phyloP scores from a whole-genome alignment of 2,113 vertebrate species.

The Dicaeum eximium region DNA sequence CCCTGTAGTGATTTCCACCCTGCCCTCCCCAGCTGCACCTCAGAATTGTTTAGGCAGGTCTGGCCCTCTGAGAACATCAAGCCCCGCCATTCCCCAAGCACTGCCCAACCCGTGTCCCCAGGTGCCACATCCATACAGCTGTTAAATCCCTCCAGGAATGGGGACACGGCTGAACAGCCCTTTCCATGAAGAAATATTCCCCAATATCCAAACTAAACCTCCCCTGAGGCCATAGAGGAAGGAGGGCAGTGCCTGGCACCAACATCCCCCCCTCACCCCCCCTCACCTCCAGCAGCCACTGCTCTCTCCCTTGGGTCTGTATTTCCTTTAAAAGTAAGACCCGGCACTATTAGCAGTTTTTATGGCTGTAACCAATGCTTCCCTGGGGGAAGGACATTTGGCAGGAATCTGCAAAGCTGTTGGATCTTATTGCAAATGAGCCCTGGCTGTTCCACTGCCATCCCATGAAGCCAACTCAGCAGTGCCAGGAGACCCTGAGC shows the following conservation, averaged over 20 bases:
- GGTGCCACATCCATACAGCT: background rate
- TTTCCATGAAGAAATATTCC: background rate
- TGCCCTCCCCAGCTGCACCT: background rate
- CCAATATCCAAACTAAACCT: background rate
- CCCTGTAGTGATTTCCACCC: background rate
- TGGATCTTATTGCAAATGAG: background rate
- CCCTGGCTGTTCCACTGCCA: background rate
- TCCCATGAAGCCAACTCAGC: fast-evolving
- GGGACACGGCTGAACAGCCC: background rate
- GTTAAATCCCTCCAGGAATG: background rate
- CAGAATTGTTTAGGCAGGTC: background rate
- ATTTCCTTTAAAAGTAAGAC: background rate
- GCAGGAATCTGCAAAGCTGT: background rate
- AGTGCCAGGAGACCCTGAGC: background rate
- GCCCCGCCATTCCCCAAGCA: fast-evolving
- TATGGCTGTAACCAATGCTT: background rate
- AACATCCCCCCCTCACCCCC: fast-evolving
- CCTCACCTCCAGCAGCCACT: background rate
- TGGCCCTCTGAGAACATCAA: background rate
- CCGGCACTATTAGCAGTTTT: background rate
- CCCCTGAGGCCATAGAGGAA: background rate
- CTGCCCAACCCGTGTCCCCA: background rate
- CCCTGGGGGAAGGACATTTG: background rate
- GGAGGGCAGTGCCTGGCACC: fast-evolving
- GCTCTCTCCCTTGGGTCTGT: background rate